A percentile compares a stretch with the other conserved stretches of the same genome.
These are phyloP conservation scores for Hydraecia micacea DNA, from an alignment of 2,888 invertebrate species.

Conservation along the genomic window DNA sequence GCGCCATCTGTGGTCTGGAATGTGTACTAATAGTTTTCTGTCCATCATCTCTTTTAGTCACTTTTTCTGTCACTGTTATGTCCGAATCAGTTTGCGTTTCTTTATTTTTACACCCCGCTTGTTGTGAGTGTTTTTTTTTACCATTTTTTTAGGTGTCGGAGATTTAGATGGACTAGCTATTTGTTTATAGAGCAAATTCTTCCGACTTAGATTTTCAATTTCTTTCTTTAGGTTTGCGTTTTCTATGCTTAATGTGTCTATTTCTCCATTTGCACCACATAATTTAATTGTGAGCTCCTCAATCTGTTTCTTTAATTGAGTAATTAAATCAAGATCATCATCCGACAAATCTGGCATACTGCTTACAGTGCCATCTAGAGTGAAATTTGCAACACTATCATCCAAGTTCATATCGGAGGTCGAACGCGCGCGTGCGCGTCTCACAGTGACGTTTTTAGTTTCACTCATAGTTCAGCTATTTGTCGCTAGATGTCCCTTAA, in stretches of 20 bases:
- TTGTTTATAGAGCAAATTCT: not conserved
- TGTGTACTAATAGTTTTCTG: constrained; percentile 4
- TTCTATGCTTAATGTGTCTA: not conserved
- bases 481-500: constrained; percentile 9
- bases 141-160: not conserved
- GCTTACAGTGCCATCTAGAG: constrained; percentile 14
- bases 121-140: not conserved
- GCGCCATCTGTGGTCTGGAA: constrained; percentile 16
- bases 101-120: not conserved
- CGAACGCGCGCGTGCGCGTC: constrained; percentile 9
- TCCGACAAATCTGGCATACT: constrained; percentile 13
- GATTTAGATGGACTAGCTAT: constrained; percentile 2
- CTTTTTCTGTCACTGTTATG: not conserved
- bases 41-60: not conserved
- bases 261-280: constrained; percentile 3
- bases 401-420: constrained; percentile 1
- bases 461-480: constrained; percentile 9
- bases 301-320: constrained; percentile 9
- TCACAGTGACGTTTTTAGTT: constrained; percentile 4
- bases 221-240: constrained; percentile 5
- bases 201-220: constrained; percentile 5
- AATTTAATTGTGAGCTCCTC: not conserved
- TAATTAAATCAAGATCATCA: constrained; percentile 1
- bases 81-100: constrained; percentile 6
- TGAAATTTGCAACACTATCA: constrained; percentile 6